A percentile compares a stretch with the other conserved stretches of the same genome.
Conservation (phyloP, 2,113 vertebrate genomes). For the Hippolais icterina region DNA sequence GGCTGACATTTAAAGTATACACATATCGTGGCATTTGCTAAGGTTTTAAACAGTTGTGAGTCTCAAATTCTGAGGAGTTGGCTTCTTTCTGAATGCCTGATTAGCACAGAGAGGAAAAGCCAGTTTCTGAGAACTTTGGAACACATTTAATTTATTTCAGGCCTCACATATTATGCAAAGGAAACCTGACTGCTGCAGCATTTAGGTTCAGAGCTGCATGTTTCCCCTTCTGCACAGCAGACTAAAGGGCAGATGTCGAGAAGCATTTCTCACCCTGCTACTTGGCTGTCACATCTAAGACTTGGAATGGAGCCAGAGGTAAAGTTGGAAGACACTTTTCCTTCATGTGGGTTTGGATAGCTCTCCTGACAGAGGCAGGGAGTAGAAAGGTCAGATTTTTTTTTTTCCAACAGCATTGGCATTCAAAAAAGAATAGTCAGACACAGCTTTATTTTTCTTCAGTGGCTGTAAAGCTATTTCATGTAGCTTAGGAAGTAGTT, state of each 20-base stretch:
- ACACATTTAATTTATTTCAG: background rate
- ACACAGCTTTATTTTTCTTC: background rate
- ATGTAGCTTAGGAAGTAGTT: background rate
- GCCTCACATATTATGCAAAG: background rate
- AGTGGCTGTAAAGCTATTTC: background rate
- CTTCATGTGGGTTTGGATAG: background rate
- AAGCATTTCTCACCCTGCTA: background rate
- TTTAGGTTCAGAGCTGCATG: background rate
- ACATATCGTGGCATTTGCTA: conserved; percentile 14
- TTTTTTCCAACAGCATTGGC: background rate
- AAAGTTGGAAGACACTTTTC: background rate
- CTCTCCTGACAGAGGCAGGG: background rate
- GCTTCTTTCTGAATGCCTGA: background rate
- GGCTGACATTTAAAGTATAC: conserved; percentile 6
- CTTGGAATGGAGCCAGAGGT: background rate
- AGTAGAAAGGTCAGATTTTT: background rate
- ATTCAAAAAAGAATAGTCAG: background rate
- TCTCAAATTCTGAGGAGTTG: background rate
- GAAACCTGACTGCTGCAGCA: background rate
- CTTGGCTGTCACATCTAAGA: background rate
- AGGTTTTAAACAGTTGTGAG: conserved; percentile 10
- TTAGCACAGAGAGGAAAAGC: background rate
- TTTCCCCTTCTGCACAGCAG: background rate
- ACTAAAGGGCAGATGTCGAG: background rate
- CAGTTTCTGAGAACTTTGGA: background rate